Base-by-base conservation (phyloP, 2,797 vertebrate species). In the Dallia pectoralis region DNA sequence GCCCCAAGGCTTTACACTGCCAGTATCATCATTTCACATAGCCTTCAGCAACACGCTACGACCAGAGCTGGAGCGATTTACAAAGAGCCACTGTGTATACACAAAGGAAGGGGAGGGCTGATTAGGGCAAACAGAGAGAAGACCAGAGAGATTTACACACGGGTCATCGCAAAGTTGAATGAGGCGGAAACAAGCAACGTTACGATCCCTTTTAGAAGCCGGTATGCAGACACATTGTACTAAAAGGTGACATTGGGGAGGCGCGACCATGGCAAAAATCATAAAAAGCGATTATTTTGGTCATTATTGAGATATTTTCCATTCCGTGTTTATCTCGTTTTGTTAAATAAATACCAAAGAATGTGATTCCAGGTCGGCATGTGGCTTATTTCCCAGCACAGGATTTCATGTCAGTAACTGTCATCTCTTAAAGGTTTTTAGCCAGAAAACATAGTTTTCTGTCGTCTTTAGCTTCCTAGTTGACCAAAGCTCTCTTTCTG, bases 1-100 rank as follows among this genome's bases (percentile, higher is more conserved):
- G 88, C 91, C 92, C 88, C 81, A 80, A 93, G 91, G 91, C 88
- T 88, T 88, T 86, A 88, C 76, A 80, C 82, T 85, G 80, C 87
- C 87, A 75, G 85, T 82, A 82, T 89, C 84, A 92, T 91, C 75
- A 91, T 88, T 91, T 85, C 87, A 88, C 84, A 87, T 82, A 67
- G 88, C 89, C 89, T 77, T 77, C 70, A 90, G 90, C 82, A 64
- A 86, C 80, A 81, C 82, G 80, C 71, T 27, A 80, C 79, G 84
- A 90, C 88, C 84, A 86, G 83, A 86, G 83, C 85, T 80, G 86
- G 83, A 82, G 82, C 78, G 22, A 77, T 81, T 77, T 82, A 87
- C 86, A 86, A 80, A 76, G 79, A 40, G 40, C 61, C 18, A 44
- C 5, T 18, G 30, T 30, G 66, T 25, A 62, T 29, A 29, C 15